Evolutionary conservation across 92 coral and sea anemone genomes (phyloP).

Genomic region (Umimayanthus kanabou): DNA sequence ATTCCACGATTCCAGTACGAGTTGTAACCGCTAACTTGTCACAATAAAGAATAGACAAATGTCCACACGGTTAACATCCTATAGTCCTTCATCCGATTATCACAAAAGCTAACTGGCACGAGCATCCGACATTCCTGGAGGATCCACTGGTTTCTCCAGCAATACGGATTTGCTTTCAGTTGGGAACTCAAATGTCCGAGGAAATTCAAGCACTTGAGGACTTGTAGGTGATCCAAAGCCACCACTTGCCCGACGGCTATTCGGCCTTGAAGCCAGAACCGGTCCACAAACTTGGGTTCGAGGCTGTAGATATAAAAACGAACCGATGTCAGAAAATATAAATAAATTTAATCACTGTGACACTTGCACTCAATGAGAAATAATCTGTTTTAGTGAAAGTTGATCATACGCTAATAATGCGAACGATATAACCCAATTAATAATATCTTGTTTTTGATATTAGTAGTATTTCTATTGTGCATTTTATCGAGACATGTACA

Average conservation of each 20-base stretch:
- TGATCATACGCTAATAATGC: not conserved
- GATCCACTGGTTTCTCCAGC: not conserved
- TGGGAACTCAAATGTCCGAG: conserved; percentile 9
- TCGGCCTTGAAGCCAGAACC: not conserved
- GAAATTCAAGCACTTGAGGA: not conserved
- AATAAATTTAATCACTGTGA: not conserved
- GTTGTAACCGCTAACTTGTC: not conserved
- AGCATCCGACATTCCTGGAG: conserved; percentile 21
- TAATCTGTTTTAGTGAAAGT: not conserved
- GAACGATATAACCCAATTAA: no score
- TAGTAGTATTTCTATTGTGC: no score
- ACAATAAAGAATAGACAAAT: not conserved
- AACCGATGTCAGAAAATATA: not conserved
- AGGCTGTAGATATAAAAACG: conserved; percentile 10
- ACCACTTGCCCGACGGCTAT: conserved; percentile 17
- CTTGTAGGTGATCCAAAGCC: conserved; percentile 22
- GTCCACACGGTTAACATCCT: not conserved
- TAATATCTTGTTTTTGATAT: no score
- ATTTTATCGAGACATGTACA: no score
- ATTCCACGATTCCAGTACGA: no score
- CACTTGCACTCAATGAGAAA: not conserved
- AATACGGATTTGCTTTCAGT: not conserved
- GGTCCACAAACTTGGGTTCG: conserved; percentile 4
- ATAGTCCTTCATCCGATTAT: not conserved
- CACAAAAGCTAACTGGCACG: conserved; percentile 14